Conservation (phyloP, 1,140 invertebrate genomes). For the Muscidifurax raptorellus region DNA sequence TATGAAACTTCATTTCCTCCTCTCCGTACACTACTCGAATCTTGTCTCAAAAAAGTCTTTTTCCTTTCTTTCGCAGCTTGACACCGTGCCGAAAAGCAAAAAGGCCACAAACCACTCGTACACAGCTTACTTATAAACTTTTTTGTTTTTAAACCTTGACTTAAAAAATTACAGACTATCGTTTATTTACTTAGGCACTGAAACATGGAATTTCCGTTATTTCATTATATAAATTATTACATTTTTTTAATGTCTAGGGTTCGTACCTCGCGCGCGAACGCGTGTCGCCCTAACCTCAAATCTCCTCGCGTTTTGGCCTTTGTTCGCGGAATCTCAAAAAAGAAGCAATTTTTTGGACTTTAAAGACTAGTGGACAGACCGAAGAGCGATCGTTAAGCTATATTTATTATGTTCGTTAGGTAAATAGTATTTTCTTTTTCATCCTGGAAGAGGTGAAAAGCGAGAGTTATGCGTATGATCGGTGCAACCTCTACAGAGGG, state of each 20-base stretch:
- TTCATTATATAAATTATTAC: slow-evolving; percentile 33
- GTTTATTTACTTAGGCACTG: slow-evolving; percentile 62
- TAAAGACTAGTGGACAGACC: slow-evolving; percentile 5
- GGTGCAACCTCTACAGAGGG: neutral
- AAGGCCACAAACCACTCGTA: slow-evolving; percentile 48
- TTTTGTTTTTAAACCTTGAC: slow-evolving; percentile 41
- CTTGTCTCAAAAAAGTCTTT: slow-evolving; percentile 27
- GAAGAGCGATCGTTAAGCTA: neutral
- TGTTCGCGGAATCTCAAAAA: neutral
- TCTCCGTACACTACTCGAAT: neutral
- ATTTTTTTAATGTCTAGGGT: slow-evolving; percentile 32
- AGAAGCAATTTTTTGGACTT: neutral
- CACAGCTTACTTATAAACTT: slow-evolving; percentile 30
- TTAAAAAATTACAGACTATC: slow-evolving; percentile 58
- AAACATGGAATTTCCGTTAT: slow-evolving; percentile 57
- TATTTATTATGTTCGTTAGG: neutral
- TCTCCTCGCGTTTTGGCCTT: neutral
- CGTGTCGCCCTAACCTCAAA: slow-evolving; percentile 14
- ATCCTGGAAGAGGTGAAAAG: slow-evolving; percentile 16
- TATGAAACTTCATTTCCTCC: neutral
- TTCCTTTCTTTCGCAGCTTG: slow-evolving; percentile 9
- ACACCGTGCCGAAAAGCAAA: slow-evolving; percentile 43
- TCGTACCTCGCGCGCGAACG: neutral
- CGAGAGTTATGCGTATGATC: neutral
- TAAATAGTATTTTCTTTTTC: neutral